Percentiles rank a stretch among this genome's conserved stretches.
phyloP scores from a whole-genome alignment of 2,888 invertebrate species.

The Malthinus seriepunctatus region DNA sequence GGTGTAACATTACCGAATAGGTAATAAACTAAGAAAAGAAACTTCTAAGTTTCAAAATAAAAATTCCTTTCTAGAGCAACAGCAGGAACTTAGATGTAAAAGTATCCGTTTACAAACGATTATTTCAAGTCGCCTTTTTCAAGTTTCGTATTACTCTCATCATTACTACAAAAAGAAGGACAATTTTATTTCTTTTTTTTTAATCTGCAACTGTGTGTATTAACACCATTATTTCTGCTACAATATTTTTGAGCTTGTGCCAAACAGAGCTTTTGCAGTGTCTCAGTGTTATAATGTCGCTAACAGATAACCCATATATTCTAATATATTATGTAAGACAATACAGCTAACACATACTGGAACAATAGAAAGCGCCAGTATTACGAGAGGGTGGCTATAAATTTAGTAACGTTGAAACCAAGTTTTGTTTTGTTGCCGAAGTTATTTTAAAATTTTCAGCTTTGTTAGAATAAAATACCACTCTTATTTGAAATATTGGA shows the following conservation, averaged over 20 bases:
- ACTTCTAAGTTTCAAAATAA: conserved; percentile 25
- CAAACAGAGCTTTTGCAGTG: conserved; percentile 24
- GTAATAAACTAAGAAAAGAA: conserved; percentile 25
- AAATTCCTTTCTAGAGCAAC: conserved; percentile 24
- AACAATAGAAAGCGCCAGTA: conserved; percentile 25
- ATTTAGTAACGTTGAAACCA: conserved; percentile 23
- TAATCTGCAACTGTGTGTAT: background rate
- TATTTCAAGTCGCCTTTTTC: conserved; percentile 14
- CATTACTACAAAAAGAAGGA: conserved; percentile 6
- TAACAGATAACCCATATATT: conserved; percentile 38
- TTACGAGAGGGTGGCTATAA: conserved; percentile 24
- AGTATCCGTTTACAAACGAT: conserved; percentile 33
- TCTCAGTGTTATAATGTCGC: conserved; percentile 48
- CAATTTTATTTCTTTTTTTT: conserved; percentile 8
- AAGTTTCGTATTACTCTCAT: conserved; percentile 23
- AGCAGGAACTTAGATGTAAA: conserved; percentile 24
- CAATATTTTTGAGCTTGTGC: conserved; percentile 21
- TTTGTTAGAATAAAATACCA: too few relatives aligned
- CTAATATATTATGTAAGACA: conserved; percentile 30
- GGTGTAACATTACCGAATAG: conserved; percentile 27
- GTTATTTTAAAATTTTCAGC: too few relatives aligned
- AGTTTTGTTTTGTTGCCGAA: background rate
- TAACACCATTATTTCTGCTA: conserved; percentile 12
- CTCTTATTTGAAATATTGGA: too few relatives aligned
- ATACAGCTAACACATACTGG: conserved; percentile 24